Evolutionary conservation across 2,113 vertebrate species (phyloP).

Genomic region (Myiozetetes cayanensis): DNA sequence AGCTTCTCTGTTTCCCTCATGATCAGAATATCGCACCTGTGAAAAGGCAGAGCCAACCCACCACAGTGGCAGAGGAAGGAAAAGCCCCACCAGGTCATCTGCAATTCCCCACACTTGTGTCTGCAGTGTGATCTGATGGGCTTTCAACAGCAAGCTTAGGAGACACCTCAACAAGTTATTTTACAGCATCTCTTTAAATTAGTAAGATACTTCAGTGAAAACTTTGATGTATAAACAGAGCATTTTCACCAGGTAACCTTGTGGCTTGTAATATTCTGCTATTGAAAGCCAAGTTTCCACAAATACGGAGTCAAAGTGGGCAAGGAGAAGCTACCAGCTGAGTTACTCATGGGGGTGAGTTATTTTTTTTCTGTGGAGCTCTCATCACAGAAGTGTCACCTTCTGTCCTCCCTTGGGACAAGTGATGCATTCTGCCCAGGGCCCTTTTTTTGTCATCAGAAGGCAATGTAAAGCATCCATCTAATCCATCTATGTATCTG

Average conservation of each 20-base stretch:
- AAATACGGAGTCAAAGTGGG: neutral
- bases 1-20: neutral
- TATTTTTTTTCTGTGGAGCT: fast-evolving
- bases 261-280: neutral
- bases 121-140: neutral
- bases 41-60: neutral
- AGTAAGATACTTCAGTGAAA: neutral
- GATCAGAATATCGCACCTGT: neutral
- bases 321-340: neutral
- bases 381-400: neutral
- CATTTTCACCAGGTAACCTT: neutral
- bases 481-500: neutral
- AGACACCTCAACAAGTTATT: neutral
- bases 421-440: neutral
- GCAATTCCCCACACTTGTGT: neutral
- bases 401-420: neutral
- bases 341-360: neutral
- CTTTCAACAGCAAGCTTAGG: neutral
- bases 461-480: neutral
- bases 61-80: neutral
- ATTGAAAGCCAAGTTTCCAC: neutral
- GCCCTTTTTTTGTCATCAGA: neutral
- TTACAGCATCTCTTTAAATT: neutral
- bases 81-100: neutral
- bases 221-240: neutral